Percentiles rank a stretch among this genome's conserved stretches.
Conservation (phyloP, 2,888 invertebrate genomes). For the Cylloceria caligata region DNA sequence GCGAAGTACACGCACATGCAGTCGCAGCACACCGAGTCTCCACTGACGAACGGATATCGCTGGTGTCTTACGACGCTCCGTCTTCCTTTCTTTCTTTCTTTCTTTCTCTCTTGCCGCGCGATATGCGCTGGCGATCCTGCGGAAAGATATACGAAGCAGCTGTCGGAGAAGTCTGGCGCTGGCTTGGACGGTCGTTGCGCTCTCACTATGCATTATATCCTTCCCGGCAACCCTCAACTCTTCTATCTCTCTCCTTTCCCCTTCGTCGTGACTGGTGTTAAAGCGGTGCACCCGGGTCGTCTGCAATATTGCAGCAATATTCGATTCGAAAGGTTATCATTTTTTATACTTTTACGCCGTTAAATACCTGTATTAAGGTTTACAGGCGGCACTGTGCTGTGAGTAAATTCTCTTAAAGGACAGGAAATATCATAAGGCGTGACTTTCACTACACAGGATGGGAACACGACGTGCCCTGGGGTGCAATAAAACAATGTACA, state of each 20-base stretch:
- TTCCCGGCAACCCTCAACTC: conserved; percentile 10
- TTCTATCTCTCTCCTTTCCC: conserved; percentile 36
- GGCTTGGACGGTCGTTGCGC: conserved; percentile 61
- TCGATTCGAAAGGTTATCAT: conserved; percentile 3
- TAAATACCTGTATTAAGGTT: conserved; percentile 15
- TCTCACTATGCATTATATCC: conserved; percentile 54
- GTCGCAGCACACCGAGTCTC: conserved; percentile 35
- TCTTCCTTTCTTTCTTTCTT: conserved; percentile 46
- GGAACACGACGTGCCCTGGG: conserved; percentile 40
- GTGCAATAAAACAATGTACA: conserved; percentile 62
- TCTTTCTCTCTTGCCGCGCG: conserved; percentile 62
- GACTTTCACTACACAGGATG: conserved; percentile 52
- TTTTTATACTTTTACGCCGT: not conserved
- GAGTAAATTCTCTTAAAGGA: conserved; percentile 18
- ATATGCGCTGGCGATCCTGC: conserved; percentile 75
- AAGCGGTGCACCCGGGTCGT: not conserved
- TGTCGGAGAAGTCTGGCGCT: conserved; percentile 66
- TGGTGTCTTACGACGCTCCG: not conserved
- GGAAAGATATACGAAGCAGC: conserved; percentile 80
- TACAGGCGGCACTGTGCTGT: not conserved
- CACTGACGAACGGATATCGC: conserved; percentile 44
- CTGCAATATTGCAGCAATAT: conserved; percentile 6
- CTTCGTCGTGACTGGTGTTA: conserved; percentile 15
- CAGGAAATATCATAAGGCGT: conserved; percentile 50
- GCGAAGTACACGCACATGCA: conserved; percentile 51